These are phyloP conservation scores for Tachyglossus aculeatus DNA, from an alignment of 2,797 vertebrate species.

Conservation along the genomic window DNA sequence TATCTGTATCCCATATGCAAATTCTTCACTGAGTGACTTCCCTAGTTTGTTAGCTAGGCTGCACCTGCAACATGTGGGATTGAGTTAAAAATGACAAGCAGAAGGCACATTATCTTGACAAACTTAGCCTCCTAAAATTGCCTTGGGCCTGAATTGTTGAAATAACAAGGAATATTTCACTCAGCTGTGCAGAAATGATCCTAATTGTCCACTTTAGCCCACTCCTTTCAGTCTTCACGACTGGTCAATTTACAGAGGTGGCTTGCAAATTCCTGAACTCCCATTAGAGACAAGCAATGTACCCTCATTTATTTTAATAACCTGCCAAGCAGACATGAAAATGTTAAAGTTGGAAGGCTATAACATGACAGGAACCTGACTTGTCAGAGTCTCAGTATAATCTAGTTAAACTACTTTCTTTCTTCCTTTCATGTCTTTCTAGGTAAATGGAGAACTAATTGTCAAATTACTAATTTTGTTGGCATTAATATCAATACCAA, in stretches of 20 bases:
- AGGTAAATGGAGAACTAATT: slow-evolving; percentile 84
- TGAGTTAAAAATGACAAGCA: slow-evolving; percentile 94
- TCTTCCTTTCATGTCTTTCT: slow-evolving; percentile 80
- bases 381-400: slow-evolving; percentile 90
- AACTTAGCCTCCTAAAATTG: slow-evolving; percentile 93
- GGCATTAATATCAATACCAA: slow-evolving; percentile 79
- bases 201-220: slow-evolving; percentile 98
- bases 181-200: slow-evolving; percentile 87
- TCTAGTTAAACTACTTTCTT: slow-evolving; percentile 84
- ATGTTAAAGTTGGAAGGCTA: slow-evolving; percentile 90
- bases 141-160: slow-evolving; percentile 95
- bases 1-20: slow-evolving; percentile 77
- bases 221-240: slow-evolving; percentile 89
- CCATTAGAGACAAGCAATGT: slow-evolving; percentile 87
- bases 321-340: slow-evolving; percentile 97
- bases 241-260: slow-evolving; percentile 87
- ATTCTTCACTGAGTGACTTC: slow-evolving; percentile 75
- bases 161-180: slow-evolving; percentile 98
- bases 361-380: slow-evolving; percentile 92
- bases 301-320: slow-evolving; percentile 99
- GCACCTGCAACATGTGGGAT: slow-evolving; percentile 82
- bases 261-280: slow-evolving; percentile 87
- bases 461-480: slow-evolving; percentile 83
- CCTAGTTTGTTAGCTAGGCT: slow-evolving; percentile 84
- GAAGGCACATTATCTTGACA: slow-evolving; percentile 94